These are phyloP conservation scores for Dendroctonus valens DNA, from an alignment of 1,140 invertebrate genomes.

Conservation along the genomic window DNA sequence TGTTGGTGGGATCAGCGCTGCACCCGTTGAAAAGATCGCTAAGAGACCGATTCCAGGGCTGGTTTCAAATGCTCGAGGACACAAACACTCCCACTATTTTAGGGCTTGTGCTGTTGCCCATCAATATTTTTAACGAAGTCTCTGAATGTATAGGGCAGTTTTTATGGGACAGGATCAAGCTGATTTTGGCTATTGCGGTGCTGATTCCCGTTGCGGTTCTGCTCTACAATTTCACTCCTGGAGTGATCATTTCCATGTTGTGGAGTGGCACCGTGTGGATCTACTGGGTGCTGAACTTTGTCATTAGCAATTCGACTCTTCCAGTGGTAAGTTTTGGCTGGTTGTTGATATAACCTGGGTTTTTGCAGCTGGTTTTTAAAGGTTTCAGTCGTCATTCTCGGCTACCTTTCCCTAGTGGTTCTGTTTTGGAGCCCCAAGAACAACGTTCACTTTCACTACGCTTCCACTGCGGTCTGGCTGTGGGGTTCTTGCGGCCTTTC, in stretches of 20 bases:
- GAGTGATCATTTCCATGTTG: slow-evolving; percentile 53
- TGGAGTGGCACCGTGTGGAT: slow-evolving; percentile 48
- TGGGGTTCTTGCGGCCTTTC: slow-evolving; percentile 61
- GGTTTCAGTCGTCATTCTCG: slow-evolving; percentile 52
- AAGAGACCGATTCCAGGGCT: slow-evolving; percentile 65
- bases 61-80: slow-evolving; percentile 65
- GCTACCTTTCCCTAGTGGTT: slow-evolving; percentile 55
- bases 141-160: slow-evolving; percentile 70
- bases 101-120: slow-evolving; percentile 70
- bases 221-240: slow-evolving; percentile 54
- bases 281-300: slow-evolving; percentile 39
- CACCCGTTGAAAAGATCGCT: slow-evolving; percentile 84
- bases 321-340: slow-evolving; percentile 37
- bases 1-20: slow-evolving; percentile 86
- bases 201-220: slow-evolving; percentile 51
- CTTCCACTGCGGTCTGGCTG: slow-evolving; percentile 62
- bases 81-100: slow-evolving; percentile 63
- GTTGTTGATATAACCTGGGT: background rate
- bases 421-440: slow-evolving; percentile 62
- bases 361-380: slow-evolving; percentile 42
- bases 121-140: slow-evolving; percentile 67
- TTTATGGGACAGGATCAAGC: slow-evolving; percentile 61
- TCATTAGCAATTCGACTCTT: slow-evolving; percentile 41
- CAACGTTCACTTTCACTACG: slow-evolving; percentile 56
- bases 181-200: slow-evolving; percentile 51